Conservation (phyloP, 2,888 invertebrate genomes). For the Agonopterix heracliana region DNA sequence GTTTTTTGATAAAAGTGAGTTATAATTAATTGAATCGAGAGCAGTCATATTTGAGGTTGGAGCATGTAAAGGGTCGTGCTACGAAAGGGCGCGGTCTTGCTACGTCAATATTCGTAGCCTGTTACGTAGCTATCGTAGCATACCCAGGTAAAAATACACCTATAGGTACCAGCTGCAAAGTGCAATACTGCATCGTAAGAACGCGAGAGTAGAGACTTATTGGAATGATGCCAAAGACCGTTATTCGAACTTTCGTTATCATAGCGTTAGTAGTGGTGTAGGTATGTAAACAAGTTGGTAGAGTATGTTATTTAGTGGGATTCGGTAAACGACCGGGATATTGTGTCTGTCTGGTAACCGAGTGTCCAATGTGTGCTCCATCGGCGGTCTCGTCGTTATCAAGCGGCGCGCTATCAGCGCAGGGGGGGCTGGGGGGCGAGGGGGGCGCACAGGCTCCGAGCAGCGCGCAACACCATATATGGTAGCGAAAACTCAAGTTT, state of each 20-base stretch:
- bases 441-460: slow-evolving; percentile 72
- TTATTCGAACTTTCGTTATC: slow-evolving; percentile 22
- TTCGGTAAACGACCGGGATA: slow-evolving; percentile 5
- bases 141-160: background rate
- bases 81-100: background rate
- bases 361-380: slow-evolving; percentile 30
- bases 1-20: background rate
- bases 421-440: slow-evolving; percentile 33
- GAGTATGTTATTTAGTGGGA: background rate
- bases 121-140: slow-evolving; percentile 5
- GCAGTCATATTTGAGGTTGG: background rate
- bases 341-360: slow-evolving; percentile 18
- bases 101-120: slow-evolving; percentile 2
- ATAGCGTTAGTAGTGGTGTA: background rate
- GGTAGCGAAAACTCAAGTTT: slow-evolving; percentile 67
- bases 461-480: slow-evolving; percentile 74
- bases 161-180: background rate
- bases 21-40: background rate
- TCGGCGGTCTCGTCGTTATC: slow-evolving; percentile 52
- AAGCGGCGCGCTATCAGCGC: slow-evolving; percentile 48
- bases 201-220: slow-evolving; percentile 16
- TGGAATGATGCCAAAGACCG: slow-evolving; percentile 34
- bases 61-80: background rate
- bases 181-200: no score
- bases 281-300: background rate